Evolutionary conservation across 23 tunicate genomes (phyloP).

Genomic region (Trididemnum clinides): DNA sequence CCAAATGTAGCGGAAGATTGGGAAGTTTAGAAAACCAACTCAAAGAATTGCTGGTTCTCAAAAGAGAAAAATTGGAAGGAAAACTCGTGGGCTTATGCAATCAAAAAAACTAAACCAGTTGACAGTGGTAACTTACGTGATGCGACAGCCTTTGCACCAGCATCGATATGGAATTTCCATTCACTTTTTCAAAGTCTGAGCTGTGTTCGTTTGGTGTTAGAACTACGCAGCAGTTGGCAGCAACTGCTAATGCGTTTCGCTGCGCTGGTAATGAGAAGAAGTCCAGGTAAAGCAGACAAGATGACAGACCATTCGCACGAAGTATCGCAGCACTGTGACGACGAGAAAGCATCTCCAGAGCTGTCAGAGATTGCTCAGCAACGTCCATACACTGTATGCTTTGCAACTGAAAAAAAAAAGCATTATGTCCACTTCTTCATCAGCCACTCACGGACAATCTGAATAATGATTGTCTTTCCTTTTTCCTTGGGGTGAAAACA

Average conservation of each 20-base stretch:
- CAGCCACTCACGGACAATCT: too few species aligned
- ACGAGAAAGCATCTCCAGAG: conserved; percentile 84
- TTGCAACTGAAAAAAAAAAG: conserved; percentile 61
- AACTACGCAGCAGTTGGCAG: conserved; percentile 86
- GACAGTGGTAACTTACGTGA: conserved; percentile 46
- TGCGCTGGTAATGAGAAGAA: conserved; percentile 95
- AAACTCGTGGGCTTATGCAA: too few species aligned
- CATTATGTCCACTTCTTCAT: too few species aligned
- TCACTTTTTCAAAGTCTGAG: conserved; percentile 60
- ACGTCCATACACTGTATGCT: conserved; percentile 94
- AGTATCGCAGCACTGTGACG: conserved; percentile 87
- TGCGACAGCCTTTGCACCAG: conserved; percentile 65
- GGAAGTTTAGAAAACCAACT: too few species aligned
- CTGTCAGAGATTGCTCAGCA: conserved; percentile 95
- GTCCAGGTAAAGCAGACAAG: conserved; percentile 82
- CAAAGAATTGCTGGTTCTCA: too few species aligned
- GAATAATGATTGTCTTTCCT: too few species aligned
- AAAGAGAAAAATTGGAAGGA: too few species aligned
- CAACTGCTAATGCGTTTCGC: conserved; percentile 78
- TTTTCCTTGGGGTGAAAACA: too few species aligned
- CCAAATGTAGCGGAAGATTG: too few species aligned
- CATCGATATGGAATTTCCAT: conserved; percentile 54
- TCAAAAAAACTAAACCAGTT: too few species aligned
- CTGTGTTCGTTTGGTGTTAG: conserved; percentile 40
- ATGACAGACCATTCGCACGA: conserved; percentile 68